These are phyloP conservation scores for Chrysopilus asiliformis DNA, from an alignment of 2,888 invertebrate species.

Conservation along the genomic window DNA sequence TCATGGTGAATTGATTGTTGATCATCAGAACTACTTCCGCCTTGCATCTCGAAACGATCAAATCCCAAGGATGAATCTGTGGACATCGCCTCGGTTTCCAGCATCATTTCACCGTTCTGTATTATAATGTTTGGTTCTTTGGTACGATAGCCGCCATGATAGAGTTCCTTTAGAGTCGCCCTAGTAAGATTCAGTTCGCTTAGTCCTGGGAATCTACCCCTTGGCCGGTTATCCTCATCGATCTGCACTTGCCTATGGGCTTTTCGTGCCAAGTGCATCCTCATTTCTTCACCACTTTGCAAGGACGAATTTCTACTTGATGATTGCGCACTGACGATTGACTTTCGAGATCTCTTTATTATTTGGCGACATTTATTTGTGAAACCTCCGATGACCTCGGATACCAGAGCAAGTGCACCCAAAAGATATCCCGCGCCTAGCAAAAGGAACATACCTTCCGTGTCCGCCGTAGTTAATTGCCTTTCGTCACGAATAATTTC, in stretches of 20 bases:
- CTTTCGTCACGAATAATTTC: conserved; percentile 47
- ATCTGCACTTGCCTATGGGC: conserved; percentile 12
- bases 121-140: conserved; percentile 18
- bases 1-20: too few relatives aligned
- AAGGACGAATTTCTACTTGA: conserved; percentile 21
- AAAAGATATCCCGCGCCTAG: conserved; percentile 55
- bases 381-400: conserved; percentile 60
- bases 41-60: not conserved
- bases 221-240: conserved; percentile 8
- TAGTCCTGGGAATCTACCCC: conserved; percentile 23
- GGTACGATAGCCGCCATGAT: conserved; percentile 21
- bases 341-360: conserved; percentile 23
- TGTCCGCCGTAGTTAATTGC: conserved; percentile 62
- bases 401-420: conserved; percentile 46
- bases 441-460: conserved; percentile 69
- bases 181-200: conserved; percentile 29
- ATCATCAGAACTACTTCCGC: not conserved
- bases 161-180: conserved; percentile 28
- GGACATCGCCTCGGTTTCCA: conserved; percentile 17
- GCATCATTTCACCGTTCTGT: conserved; percentile 17
- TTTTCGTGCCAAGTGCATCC: conserved; percentile 8
- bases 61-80: conserved; percentile 11
- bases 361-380: conserved; percentile 42
- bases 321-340: conserved; percentile 22
- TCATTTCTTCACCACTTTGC: conserved; percentile 9